Conservation (phyloP, 2,888 invertebrate genomes). For the Acrocera orbiculus region DNA sequence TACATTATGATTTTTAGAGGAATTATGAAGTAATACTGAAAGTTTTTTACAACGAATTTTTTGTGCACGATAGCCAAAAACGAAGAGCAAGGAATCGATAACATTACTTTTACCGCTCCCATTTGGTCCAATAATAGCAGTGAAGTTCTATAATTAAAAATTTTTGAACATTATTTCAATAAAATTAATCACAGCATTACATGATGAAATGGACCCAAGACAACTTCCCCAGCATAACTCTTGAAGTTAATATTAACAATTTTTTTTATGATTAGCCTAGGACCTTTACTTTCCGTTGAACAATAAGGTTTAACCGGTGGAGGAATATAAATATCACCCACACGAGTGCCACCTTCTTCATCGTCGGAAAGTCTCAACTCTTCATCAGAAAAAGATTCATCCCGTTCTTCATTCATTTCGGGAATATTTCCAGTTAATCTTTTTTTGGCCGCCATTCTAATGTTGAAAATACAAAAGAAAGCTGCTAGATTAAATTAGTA, state of each 20-base stretch:
- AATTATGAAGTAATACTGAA: slow-evolving; percentile 82
- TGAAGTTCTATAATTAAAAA: slow-evolving; percentile 56
- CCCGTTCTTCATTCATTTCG: too few relatives aligned
- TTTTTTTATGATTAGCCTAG: slow-evolving; percentile 74
- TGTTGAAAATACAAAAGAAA: too few relatives aligned
- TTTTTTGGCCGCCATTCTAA: too few relatives aligned
- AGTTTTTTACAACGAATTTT: slow-evolving; percentile 95
- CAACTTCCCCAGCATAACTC: slow-evolving; percentile 74
- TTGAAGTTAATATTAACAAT: slow-evolving; percentile 92
- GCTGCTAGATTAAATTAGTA: too few relatives aligned
- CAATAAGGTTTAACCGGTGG: slow-evolving; percentile 52
- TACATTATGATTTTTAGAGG: slow-evolving; percentile 56
- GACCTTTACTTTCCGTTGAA: slow-evolving; percentile 55
- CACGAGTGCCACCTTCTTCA: slow-evolving; percentile 48
- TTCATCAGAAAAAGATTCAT: not conserved
- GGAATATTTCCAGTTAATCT: too few relatives aligned
- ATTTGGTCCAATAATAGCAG: slow-evolving; percentile 94
- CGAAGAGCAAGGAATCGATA: slow-evolving; percentile 97
- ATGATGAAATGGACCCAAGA: slow-evolving; percentile 90
- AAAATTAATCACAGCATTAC: slow-evolving; percentile 32
- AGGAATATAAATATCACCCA: slow-evolving; percentile 74
- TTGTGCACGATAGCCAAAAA: slow-evolving; percentile 90
- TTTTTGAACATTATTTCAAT: not conserved
- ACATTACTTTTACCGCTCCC: slow-evolving; percentile 99
- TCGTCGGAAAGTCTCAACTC: slow-evolving; percentile 20